Percentiles rank a stretch among this genome's conserved stretches.
Evolutionary conservation across 2,797 vertebrate species (phyloP).

Genomic region (Benthosema pterotum): DNA sequence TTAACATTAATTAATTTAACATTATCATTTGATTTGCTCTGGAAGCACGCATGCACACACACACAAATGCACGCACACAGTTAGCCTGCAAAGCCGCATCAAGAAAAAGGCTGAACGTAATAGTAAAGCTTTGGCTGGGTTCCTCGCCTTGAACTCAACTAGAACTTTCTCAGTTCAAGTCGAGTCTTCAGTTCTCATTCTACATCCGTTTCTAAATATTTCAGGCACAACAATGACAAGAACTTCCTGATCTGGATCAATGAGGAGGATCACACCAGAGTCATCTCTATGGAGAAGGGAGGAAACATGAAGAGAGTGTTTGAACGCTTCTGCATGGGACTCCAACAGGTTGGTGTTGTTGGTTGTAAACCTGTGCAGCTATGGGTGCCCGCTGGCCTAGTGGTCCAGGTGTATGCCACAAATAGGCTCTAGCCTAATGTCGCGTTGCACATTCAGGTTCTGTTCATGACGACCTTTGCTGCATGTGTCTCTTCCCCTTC

Average conservation of each 20-base stretch:
- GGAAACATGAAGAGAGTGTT: slow-evolving; percentile 89
- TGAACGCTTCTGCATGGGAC: slow-evolving; percentile 85
- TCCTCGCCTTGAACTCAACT: too few relatives aligned
- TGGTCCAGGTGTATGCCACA: too few relatives aligned
- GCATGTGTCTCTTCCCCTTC: too few relatives aligned
- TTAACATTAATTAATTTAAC: too few relatives aligned
- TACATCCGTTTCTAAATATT: background rate
- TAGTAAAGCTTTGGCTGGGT: background rate
- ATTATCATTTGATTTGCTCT: background rate
- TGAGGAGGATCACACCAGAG: slow-evolving; percentile 87
- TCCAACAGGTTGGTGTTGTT: slow-evolving; percentile 77
- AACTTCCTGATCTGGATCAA: slow-evolving; percentile 89
- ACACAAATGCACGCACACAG: background rate
- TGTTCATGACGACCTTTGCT: too few relatives aligned
- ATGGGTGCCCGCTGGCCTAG: too few relatives aligned
- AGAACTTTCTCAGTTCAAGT: too few relatives aligned
- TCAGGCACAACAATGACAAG: slow-evolving; percentile 87
- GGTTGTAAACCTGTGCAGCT: too few relatives aligned
- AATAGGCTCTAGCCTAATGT: too few relatives aligned
- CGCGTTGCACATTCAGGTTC: too few relatives aligned
- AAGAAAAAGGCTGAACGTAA: background rate
- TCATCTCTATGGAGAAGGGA: slow-evolving; percentile 89
- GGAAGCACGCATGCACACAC: background rate
- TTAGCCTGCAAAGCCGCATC: background rate
- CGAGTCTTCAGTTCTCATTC: background rate